These are phyloP conservation scores for Torymus aiolomorphi DNA, from an alignment of 2,888 invertebrate genomes.

Conservation along the genomic window DNA sequence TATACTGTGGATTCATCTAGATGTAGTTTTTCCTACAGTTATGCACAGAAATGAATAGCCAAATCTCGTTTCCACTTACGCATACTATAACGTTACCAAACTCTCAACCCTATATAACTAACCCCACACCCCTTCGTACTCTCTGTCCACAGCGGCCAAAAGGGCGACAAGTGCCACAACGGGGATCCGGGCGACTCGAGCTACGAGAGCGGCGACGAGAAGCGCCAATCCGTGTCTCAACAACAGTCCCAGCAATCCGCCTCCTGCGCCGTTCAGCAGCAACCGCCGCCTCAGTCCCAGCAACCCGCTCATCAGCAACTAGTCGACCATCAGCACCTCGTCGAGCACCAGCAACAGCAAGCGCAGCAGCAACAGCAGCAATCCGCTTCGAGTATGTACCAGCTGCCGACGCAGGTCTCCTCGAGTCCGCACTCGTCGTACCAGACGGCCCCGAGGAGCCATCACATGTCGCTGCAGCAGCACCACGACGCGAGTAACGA, in stretches of 20 bases:
- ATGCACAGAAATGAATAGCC: too few species aligned
- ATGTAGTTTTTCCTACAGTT: too few species aligned
- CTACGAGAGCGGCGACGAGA: slow-evolving; percentile 74
- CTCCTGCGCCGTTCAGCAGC: slow-evolving; percentile 63
- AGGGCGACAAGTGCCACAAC: slow-evolving; percentile 72
- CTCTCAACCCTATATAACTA: neutral
- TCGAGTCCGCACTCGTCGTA: slow-evolving; percentile 74
- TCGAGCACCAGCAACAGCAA: slow-evolving; percentile 66
- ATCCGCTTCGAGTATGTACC: slow-evolving; percentile 71
- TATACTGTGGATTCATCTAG: too few species aligned
- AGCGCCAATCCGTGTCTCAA: slow-evolving; percentile 65
- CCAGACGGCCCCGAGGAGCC: slow-evolving; percentile 67
- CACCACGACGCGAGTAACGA: slow-evolving; percentile 67
- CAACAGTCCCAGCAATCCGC: slow-evolving; percentile 59
- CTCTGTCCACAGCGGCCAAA: slow-evolving; percentile 68
- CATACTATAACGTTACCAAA: too few species aligned
- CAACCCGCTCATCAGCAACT: slow-evolving; percentile 60
- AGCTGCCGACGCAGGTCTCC: slow-evolving; percentile 70
- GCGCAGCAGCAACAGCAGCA: slow-evolving; percentile 68
- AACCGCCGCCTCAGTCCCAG: slow-evolving; percentile 59
- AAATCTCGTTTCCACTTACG: too few species aligned
- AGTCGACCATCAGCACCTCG: slow-evolving; percentile 67
- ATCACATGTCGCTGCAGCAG: slow-evolving; percentile 66
- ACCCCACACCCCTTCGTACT: neutral
- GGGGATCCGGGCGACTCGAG: slow-evolving; percentile 71